Percentiles rank a stretch among this genome's conserved stretches.
Conservation (phyloP, 2,888 invertebrate genomes). For the Tetropium fuscum region DNA sequence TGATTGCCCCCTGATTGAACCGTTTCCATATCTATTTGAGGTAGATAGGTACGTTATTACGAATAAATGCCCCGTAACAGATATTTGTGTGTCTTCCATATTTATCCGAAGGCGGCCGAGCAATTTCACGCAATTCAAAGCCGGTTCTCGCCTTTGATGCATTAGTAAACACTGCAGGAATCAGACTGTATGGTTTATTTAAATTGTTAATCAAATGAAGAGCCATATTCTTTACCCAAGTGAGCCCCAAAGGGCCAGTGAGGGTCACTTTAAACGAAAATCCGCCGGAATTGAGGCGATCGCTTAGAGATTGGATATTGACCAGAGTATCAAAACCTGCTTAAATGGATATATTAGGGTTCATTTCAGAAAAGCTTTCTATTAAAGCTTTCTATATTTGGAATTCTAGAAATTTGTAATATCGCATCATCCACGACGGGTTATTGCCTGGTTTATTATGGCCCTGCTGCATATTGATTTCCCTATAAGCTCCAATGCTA, state of each 20-base stretch:
- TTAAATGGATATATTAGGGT: constrained; percentile 53
- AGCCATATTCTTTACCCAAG: constrained; percentile 36
- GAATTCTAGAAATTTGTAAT: constrained; percentile 26
- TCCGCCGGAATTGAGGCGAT: constrained; percentile 60
- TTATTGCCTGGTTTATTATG: not conserved
- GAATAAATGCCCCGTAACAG: constrained; percentile 13
- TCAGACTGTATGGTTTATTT: constrained; percentile 23
- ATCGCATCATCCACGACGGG: constrained; percentile 7
- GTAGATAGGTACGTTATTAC: too few species aligned
- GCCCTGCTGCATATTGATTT: not conserved
- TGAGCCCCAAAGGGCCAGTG: constrained; percentile 43
- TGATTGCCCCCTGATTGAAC: too few species aligned
- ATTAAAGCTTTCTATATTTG: constrained; percentile 39
- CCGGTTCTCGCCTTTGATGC: constrained; percentile 13
- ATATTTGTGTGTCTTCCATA: constrained; percentile 14
- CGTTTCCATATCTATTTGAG: constrained; percentile 17
- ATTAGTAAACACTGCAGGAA: constrained; percentile 19
- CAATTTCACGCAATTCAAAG: constrained; percentile 6
- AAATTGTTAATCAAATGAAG: constrained; percentile 47
- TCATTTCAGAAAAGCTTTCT: constrained; percentile 50
- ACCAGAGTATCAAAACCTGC: constrained; percentile 56
- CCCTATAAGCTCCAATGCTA: not conserved
- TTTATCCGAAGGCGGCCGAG: not conserved
- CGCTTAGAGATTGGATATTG: constrained; percentile 61
- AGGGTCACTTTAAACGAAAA: constrained; percentile 60